These are phyloP conservation scores for Hypotaenidia philippensis DNA, from an alignment of 2,797 vertebrate species.

Conservation along the genomic window DNA sequence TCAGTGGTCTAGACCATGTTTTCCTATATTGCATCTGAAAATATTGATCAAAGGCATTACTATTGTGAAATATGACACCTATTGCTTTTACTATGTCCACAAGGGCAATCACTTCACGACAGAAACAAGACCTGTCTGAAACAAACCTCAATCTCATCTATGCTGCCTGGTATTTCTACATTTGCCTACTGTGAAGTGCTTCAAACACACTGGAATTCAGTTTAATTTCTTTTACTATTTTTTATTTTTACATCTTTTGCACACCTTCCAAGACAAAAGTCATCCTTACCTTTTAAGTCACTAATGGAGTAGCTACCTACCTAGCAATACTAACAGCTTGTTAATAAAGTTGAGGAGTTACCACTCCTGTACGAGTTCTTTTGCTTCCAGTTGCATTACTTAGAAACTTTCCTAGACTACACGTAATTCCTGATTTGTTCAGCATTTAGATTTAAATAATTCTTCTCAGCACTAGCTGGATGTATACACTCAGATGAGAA, in stretches of 20 bases:
- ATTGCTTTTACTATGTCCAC: background rate
- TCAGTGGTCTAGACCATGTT: background rate
- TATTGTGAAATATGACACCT: background rate
- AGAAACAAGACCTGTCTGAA: background rate
- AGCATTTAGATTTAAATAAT: background rate
- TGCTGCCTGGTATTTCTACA: background rate
- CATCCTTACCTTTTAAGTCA: background rate
- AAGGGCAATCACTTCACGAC: accelerated
- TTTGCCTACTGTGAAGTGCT: background rate
- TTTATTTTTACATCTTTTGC: background rate
- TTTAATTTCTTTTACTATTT: background rate
- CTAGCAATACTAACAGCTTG: background rate
- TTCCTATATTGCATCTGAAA: background rate
- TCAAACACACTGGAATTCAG: background rate
- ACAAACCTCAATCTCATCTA: background rate
- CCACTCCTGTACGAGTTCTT: accelerated
- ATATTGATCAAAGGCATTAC: background rate
- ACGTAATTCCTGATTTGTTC: constrained; percentile 4
- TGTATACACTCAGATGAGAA: background rate
- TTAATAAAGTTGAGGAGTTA: background rate
- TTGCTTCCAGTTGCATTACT: background rate
- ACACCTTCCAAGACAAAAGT: background rate
- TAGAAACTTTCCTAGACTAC: background rate
- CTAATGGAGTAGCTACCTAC: background rate
- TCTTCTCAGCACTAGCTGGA: background rate